Percentiles rank a stretch among this genome's conserved stretches.
These are phyloP conservation scores for Gavia stellata DNA, from an alignment of 2,113 vertebrate species.

Conservation along the genomic window DNA sequence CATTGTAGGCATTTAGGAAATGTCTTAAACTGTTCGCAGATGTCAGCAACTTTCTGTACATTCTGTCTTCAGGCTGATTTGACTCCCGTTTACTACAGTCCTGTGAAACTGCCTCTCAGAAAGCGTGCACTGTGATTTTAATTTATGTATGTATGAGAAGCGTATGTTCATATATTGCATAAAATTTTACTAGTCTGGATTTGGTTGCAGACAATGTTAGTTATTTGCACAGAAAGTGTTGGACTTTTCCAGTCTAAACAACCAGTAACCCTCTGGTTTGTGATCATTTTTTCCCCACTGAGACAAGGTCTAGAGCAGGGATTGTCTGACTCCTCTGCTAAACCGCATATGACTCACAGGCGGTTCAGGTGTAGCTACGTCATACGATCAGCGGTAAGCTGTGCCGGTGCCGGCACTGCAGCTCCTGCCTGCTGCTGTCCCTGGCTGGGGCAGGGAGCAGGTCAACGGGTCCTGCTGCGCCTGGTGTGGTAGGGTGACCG, in stretches of 20 bases:
- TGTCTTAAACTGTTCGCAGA: not conserved
- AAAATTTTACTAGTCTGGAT: not conserved
- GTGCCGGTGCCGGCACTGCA: not conserved
- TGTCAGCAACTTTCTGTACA: not conserved
- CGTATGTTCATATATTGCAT: rapidly evolving
- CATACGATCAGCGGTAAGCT: rapidly evolving
- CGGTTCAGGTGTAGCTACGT: not conserved
- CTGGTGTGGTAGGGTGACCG: not conserved
- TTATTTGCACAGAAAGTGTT: not conserved
- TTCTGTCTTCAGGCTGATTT: conserved; percentile 22
- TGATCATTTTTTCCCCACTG: not conserved
- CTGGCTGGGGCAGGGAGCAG: not conserved
- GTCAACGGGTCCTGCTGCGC: not conserved
- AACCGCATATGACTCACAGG: rapidly evolving
- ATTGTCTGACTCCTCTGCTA: not conserved
- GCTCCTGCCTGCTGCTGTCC: not conserved
- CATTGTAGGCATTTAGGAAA: not conserved
- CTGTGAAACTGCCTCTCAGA: not conserved
- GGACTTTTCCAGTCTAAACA: not conserved
- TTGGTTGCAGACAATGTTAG: not conserved
- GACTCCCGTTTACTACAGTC: not conserved
- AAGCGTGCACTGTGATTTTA: not conserved
- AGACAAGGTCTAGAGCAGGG: not conserved
- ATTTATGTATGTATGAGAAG: not conserved
- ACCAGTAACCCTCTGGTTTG: not conserved